A percentile compares a stretch with the other conserved stretches of the same genome.
These are phyloP conservation scores for Petrophora chlorosata DNA, from an alignment of 2,888 invertebrate genomes.

Conservation along the genomic window DNA sequence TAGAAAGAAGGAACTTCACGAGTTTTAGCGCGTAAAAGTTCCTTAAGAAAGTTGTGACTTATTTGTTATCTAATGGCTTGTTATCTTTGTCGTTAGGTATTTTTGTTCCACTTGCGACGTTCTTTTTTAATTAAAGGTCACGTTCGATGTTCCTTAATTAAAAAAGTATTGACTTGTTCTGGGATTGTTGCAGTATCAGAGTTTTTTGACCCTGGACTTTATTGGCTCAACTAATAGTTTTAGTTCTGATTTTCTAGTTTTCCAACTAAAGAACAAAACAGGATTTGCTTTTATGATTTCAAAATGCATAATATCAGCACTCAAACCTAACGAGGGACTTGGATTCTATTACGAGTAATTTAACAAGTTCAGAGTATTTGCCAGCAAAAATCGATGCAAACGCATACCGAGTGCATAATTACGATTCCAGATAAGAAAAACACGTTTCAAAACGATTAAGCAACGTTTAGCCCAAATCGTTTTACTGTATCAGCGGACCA, in stretches of 20 bases:
- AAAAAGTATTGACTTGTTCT: constrained; percentile 1
- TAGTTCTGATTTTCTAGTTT: no score
- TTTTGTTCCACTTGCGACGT: background rate
- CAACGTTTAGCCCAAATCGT: constrained; percentile 31
- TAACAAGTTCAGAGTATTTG: background rate
- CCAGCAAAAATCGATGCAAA: constrained; percentile 1
- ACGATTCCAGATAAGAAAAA: constrained; percentile 16
- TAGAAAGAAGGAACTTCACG: constrained; percentile 8
- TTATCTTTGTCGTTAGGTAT: constrained; percentile 1
- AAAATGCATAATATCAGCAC: no score
- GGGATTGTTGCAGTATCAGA: no score
- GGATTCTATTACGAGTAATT: background rate
- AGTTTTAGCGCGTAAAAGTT: constrained; percentile 15
- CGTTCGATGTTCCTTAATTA: constrained; percentile 14
- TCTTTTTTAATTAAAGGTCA: constrained; percentile 20
- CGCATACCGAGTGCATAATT: constrained; percentile 2
- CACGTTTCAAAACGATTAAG: constrained; percentile 23
- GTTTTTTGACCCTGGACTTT: no score
- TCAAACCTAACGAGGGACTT: no score
- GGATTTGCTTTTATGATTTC: no score
- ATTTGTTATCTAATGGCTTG: constrained; percentile 5
- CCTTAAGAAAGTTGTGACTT: constrained; percentile 10
- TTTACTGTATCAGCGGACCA: constrained; percentile 22
- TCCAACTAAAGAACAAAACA: no score
- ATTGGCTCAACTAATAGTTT: no score